Conservation (phyloP, 2,888 invertebrate species). For the Mimachlamys varia region DNA sequence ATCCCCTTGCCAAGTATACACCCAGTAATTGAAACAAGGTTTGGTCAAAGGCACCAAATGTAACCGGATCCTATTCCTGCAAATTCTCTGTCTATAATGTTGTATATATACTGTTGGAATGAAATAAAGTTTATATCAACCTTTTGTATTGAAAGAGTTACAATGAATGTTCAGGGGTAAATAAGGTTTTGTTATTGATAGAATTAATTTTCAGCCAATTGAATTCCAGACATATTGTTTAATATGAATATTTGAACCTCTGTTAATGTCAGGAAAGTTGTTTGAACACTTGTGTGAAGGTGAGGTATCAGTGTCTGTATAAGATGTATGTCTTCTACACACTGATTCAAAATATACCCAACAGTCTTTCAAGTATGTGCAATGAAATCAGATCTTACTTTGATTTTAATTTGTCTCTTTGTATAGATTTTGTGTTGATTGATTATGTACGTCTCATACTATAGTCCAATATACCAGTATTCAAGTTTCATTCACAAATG, state of each 20-base stretch:
- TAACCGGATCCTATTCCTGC: too few relatives aligned
- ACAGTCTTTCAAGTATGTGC: conserved; percentile 24
- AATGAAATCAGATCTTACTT: background rate
- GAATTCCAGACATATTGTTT: background rate
- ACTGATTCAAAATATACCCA: background rate
- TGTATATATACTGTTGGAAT: too few relatives aligned
- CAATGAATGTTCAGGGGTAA: too few relatives aligned
- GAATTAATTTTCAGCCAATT: background rate
- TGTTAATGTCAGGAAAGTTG: background rate
- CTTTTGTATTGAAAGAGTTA: too few relatives aligned
- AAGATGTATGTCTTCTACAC: background rate
- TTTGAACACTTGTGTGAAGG: background rate
- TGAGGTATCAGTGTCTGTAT: background rate
- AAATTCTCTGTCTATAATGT: too few relatives aligned
- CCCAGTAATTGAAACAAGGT: too few relatives aligned
- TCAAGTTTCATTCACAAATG: too few relatives aligned
- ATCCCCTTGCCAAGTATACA: too few relatives aligned
- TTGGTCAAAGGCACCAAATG: too few relatives aligned
- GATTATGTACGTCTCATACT: background rate
- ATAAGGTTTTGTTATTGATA: background rate
- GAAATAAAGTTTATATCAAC: too few relatives aligned
- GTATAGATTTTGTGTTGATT: background rate
- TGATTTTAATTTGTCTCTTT: background rate
- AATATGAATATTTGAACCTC: background rate
- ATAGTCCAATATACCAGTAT: background rate